These are phyloP conservation scores for Smutsia temminckii DNA, from an alignment of 2,797 vertebrate species.

Conservation along the genomic window DNA sequence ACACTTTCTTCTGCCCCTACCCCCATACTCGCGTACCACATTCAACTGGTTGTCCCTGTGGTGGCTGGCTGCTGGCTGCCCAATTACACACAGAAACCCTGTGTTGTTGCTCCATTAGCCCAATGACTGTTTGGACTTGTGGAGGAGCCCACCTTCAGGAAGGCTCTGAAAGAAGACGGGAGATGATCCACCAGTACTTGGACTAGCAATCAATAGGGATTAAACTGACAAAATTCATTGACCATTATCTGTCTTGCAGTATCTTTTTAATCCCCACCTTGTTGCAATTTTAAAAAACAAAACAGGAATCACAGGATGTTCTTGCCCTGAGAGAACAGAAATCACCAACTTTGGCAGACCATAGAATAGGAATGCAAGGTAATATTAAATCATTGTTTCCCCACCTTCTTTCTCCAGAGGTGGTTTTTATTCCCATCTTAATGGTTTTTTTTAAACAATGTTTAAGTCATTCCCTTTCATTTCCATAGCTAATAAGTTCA, in stretches of 20 bases:
- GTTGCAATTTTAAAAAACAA: neutral
- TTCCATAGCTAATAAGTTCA: neutral
- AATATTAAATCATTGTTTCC: neutral
- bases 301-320: neutral
- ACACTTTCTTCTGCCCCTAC: neutral
- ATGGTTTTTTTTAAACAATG: neutral
- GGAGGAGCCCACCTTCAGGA: neutral
- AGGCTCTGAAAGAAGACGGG: neutral
- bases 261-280: neutral
- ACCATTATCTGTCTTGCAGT: neutral
- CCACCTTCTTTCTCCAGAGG: neutral
- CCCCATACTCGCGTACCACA: neutral
- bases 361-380: neutral
- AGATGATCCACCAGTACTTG: neutral
- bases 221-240: neutral
- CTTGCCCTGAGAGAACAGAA: neutral
- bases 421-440: neutral
- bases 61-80: neutral
- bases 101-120: neutral
- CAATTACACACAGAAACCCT: neutral
- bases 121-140: neutral
- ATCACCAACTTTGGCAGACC: neutral
- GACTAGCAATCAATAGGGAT: neutral
- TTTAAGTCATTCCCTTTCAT: conserved; percentile 11
- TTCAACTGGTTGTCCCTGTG: neutral